phyloP scores from a whole-genome alignment of 2,113 vertebrate species.

The Notarius quadriscutis region DNA sequence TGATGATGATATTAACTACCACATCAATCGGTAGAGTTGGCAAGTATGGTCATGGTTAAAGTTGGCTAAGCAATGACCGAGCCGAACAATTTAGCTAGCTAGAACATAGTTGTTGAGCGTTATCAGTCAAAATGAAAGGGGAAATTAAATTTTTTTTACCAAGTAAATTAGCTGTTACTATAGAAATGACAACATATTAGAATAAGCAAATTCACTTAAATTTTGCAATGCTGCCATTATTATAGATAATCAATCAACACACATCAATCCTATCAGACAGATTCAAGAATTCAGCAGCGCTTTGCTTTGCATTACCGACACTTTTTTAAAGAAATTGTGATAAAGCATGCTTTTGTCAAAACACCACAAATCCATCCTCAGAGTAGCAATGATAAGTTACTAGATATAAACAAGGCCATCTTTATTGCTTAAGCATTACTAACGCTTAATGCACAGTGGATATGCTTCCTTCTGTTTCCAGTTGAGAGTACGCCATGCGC shows the following conservation, averaged over 20 bases:
- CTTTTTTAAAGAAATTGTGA: neutral
- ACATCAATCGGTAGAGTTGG: too few relatives aligned
- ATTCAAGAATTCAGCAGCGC: neutral
- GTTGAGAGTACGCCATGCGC: too few relatives aligned
- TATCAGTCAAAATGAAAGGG: neutral
- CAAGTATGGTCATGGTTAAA: too few relatives aligned
- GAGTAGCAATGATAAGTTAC: neutral
- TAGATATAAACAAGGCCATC: neutral
- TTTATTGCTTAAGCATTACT: neutral
- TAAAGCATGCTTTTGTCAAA: neutral
- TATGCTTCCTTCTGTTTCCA: too few relatives aligned
- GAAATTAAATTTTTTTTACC: neutral
- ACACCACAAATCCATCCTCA: neutral
- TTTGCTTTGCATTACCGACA: neutral
- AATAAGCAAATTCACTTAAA: too few relatives aligned
- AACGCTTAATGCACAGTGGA: too few relatives aligned
- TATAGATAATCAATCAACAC: neutral
- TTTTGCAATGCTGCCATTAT: too few relatives aligned
- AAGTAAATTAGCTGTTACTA: neutral
- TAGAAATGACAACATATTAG: neutral
- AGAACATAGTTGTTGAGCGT: neutral
- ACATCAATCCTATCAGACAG: neutral
- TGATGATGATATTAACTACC: too few relatives aligned
- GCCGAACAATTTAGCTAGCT: neutral
- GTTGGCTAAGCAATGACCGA: neutral